Base-by-base conservation (phyloP, 2,797 vertebrate species). In the Sebastes cheni region DNA sequence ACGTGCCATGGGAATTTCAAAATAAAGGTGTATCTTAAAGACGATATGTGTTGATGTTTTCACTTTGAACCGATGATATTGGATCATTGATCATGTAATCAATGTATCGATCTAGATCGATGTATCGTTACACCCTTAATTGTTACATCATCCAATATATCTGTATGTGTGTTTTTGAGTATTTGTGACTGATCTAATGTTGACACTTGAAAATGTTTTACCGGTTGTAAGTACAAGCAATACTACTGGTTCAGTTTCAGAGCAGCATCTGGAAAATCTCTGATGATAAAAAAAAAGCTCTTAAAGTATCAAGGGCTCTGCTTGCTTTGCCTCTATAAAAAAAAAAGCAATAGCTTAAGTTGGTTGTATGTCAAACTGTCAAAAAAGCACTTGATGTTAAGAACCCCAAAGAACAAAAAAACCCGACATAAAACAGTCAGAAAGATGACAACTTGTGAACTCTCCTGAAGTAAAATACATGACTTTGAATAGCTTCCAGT, bases 401-500 rank as follows among this genome's bases (percentile, higher is more conserved):
- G 32, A 68, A 50, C 29, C 27, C 60, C 22, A 72, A 62, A 66
- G 46, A 58, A 58, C 11, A 59, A 50, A 50, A 50, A 50, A 59
- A 58, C 58, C 10, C 13, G 4, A 23, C 50, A 79, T 34, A 5
- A 75, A 77, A 62, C 59, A 32, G 30, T 59, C 18, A n/a, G 27
- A 67, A 36, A 75, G 58, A 62, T 22, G 50, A 23, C 36, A 36
- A 52, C 39, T 77, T 70, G 18, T 72, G 29, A 74, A 79, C 54
- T 50, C 8, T 61, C 29, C 23, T 42, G 5, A 36, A 78, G 74
- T 77, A 22, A 66, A 86, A 76, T 66, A 11, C 50, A 72, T 27
- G 22, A 67, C 46, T 55, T 20, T 76, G 65, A 88, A 75, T 42
- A 56, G 72, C 62, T 82, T 13, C n/a, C 64, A 80, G 75, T 78